These are phyloP conservation scores for Nyctibius grandis DNA, from an alignment of 2,797 vertebrate species.

Conservation along the genomic window DNA sequence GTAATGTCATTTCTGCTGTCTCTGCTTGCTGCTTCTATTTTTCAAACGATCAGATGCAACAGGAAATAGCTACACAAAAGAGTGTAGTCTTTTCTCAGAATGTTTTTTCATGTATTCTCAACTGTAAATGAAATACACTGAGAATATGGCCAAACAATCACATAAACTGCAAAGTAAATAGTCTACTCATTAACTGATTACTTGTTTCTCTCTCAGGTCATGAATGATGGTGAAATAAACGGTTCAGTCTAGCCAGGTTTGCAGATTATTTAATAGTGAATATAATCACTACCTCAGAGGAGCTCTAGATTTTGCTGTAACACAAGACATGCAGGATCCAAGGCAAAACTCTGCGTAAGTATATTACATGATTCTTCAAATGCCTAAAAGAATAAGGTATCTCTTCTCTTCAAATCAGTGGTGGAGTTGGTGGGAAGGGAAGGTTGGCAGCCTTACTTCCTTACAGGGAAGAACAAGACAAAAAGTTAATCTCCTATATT, in stretches of 20 bases:
- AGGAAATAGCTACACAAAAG: neutral
- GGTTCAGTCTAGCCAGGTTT: neutral
- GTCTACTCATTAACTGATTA: neutral
- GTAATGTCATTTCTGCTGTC: neutral
- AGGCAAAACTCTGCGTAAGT: neutral
- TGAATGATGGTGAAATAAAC: neutral
- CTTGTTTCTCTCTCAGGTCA: neutral
- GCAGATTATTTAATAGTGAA: neutral
- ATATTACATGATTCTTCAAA: neutral
- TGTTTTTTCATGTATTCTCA: neutral
- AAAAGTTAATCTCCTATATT: neutral
- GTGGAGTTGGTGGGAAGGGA: neutral
- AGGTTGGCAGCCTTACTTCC: neutral
- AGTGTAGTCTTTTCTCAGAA: neutral
- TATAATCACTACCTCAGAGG: neutral
- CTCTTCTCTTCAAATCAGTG: neutral
- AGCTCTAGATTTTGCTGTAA: neutral
- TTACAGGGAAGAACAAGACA: neutral
- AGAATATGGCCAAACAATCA: neutral
- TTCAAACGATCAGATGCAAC: neutral
- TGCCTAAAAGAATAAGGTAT: neutral
- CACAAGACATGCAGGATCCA: neutral
- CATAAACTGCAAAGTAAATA: neutral
- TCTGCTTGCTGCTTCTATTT: neutral
- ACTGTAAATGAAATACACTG: neutral